Conservation (phyloP, 2,797 vertebrate species). For the Ciconia nigra region DNA sequence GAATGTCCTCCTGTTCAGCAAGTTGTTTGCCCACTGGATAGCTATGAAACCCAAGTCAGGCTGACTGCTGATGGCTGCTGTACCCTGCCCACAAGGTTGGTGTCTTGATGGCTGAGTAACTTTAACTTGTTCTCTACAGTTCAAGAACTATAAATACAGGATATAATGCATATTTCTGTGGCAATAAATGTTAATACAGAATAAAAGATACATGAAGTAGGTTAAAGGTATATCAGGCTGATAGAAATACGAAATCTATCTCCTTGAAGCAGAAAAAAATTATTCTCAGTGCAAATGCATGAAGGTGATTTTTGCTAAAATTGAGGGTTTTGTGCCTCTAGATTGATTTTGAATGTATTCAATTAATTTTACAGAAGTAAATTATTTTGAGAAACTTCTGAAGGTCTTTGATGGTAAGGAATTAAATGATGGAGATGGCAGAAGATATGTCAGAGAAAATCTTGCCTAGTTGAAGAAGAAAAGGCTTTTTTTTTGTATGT, state of each 20-base stretch:
- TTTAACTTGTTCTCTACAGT: neutral
- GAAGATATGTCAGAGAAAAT: neutral
- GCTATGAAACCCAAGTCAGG: slow-evolving; percentile 87
- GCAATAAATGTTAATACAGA: neutral
- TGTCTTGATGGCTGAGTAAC: neutral
- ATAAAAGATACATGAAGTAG: neutral
- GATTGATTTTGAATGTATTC: neutral
- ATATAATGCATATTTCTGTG: neutral
- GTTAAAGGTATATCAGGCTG: neutral
- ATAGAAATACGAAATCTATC: rapidly evolving
- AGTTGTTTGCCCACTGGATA: slow-evolving; percentile 85
- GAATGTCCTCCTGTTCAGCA: slow-evolving; percentile 87
- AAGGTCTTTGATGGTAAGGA: neutral
- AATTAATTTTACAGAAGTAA: neutral
- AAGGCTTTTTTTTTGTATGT: neutral
- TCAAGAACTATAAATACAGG: neutral
- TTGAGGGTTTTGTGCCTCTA: neutral
- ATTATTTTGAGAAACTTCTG: neutral
- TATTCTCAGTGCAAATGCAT: neutral
- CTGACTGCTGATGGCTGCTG: slow-evolving; percentile 90
- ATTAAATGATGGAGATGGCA: neutral
- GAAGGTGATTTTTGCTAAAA: neutral
- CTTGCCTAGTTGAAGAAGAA: neutral
- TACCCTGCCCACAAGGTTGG: slow-evolving; percentile 87
- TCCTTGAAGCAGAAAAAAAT: neutral